A percentile compares a stretch with the other conserved stretches of the same genome.
These are phyloP conservation scores for Rotaria socialis DNA, from an alignment of 2,888 invertebrate species.

Conservation along the genomic window DNA sequence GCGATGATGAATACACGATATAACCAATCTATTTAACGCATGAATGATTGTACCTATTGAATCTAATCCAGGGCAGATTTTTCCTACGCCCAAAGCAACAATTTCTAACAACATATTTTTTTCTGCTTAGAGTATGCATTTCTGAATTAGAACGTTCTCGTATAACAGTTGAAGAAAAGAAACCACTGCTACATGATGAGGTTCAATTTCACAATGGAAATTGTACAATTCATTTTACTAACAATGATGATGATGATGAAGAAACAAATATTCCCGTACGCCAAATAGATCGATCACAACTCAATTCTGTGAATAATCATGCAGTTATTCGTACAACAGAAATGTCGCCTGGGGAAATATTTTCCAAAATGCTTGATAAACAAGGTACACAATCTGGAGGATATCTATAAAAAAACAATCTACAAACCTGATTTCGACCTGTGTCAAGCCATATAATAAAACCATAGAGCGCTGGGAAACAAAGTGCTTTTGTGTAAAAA, in stretches of 20 bases:
- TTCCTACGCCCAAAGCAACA: too few species aligned
- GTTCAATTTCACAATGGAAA: not conserved
- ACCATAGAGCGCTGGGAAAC: conserved; percentile 83
- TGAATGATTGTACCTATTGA: too few species aligned
- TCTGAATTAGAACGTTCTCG: conserved; percentile 25
- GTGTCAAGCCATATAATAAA: conserved; percentile 68
- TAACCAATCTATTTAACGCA: too few species aligned
- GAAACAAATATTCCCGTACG: not conserved
- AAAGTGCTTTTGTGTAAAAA: conserved; percentile 84
- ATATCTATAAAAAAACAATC: not conserved
- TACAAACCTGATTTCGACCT: conserved; percentile 50
- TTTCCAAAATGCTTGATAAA: not conserved
- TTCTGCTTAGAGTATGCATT: not conserved
- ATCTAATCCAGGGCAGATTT: too few species aligned
- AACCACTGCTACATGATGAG: conserved; percentile 20
- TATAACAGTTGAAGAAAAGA: conserved; percentile 1
- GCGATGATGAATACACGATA: too few species aligned
- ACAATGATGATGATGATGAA: not conserved
- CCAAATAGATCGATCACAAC: not conserved
- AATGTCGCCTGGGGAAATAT: conserved; percentile 27
- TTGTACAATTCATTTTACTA: not conserved
- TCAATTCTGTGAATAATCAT: not conserved
- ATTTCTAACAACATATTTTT: too few species aligned
- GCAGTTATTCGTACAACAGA: not conserved
- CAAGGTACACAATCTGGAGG: not conserved